A percentile compares a stretch with the other conserved stretches of the same genome.
Evolutionary conservation across 2,888 invertebrate genomes (phyloP).

Genomic region (Poecilus cupreus): DNA sequence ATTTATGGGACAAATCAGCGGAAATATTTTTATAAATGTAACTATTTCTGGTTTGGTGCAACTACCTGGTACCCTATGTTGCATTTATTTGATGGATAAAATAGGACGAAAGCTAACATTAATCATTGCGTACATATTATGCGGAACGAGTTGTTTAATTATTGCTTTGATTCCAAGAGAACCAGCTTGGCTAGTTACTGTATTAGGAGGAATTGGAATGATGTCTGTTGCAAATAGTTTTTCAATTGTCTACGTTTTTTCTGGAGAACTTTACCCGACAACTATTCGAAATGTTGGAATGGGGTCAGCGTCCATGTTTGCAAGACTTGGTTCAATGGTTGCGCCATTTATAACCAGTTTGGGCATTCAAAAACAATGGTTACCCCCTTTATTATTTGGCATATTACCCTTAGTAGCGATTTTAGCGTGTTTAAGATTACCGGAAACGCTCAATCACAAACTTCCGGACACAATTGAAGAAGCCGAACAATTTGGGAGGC

Average conservation of each 20-base stretch:
- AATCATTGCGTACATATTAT: constrained; percentile 78
- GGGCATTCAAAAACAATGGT: constrained; percentile 73
- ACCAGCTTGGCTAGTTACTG: constrained; percentile 76
- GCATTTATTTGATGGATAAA: constrained; percentile 73
- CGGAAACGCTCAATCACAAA: constrained; percentile 85
- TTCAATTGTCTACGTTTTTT: constrained; percentile 91
- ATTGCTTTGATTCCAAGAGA: constrained; percentile 77
- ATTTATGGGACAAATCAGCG: constrained; percentile 86
- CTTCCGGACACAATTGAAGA: constrained; percentile 88
- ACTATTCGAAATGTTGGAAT: constrained; percentile 91
- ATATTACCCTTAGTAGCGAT: constrained; percentile 79
- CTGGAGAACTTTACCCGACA: constrained; percentile 92
- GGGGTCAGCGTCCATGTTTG: constrained; percentile 89
- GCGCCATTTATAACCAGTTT: constrained; percentile 84
- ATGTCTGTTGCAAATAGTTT: constrained; percentile 89
- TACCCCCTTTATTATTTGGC: constrained; percentile 86
- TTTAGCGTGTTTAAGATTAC: constrained; percentile 80
- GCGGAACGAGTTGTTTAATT: constrained; percentile 79
- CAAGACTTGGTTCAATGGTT: constrained; percentile 88
- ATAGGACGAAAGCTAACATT: constrained; percentile 83
- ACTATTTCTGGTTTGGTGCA: constrained; percentile 85
- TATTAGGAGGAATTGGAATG: constrained; percentile 79
- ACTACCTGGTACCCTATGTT: constrained; percentile 75
- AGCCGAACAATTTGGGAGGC: constrained; percentile 76
- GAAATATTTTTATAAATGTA: constrained; percentile 88